Percentiles rank a stretch among this genome's conserved stretches.
phyloP scores from a whole-genome alignment of 2,113 vertebrate species.

The Colaptes auratus region DNA sequence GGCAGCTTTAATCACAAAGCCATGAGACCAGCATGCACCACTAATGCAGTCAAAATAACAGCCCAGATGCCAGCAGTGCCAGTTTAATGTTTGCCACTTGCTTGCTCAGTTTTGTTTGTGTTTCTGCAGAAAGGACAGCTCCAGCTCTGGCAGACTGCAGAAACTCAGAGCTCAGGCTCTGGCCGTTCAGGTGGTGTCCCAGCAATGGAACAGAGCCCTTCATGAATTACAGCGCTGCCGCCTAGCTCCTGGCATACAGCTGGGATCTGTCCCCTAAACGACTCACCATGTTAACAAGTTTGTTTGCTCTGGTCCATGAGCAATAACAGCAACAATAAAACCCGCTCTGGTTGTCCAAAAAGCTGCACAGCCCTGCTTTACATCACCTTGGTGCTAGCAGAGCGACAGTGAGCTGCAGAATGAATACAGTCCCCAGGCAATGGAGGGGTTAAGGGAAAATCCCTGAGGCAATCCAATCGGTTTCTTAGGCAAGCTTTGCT shows the following conservation, averaged over 20 bases:
- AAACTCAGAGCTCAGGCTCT: not conserved
- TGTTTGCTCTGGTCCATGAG: slow-evolving; percentile 14
- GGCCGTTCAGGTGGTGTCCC: not conserved
- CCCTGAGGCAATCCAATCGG: not conserved
- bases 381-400: not conserved
- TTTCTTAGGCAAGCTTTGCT: not conserved
- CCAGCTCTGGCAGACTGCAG: not conserved
- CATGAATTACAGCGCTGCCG: not conserved
- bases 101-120: not conserved
- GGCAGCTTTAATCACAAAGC: not conserved
- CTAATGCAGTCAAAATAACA: not conserved
- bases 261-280: not conserved
- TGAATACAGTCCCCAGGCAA: not conserved
- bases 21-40: not conserved
- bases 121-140: not conserved
- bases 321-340: not conserved
- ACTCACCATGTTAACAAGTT: not conserved
- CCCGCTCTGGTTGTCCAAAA: not conserved
- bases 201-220: not conserved
- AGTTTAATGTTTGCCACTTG: not conserved
- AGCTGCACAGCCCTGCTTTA: not conserved
- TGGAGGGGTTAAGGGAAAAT: not conserved
- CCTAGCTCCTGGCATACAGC: not conserved
- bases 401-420: not conserved
- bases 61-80: not conserved